Base-by-base conservation (phyloP, 2,797 vertebrate species). In the Lepilemur septentrionalis region DNA sequence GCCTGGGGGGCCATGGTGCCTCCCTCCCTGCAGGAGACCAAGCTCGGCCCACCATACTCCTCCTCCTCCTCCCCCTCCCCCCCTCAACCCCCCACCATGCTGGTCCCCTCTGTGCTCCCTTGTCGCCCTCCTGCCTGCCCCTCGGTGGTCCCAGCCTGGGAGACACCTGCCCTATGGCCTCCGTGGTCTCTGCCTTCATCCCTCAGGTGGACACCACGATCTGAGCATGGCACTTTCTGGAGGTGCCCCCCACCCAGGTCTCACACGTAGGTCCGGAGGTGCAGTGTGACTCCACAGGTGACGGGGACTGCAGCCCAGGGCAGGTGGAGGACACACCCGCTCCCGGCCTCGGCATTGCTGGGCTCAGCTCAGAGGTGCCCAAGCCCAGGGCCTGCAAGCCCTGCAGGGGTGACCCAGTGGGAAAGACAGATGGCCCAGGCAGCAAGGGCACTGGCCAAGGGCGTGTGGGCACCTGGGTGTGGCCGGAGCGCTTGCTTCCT, bases 271-370 rank as follows among this genome's bases (percentile, higher is more conserved):
- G 85, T 15, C 41, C 30, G 2, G 67, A 70, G 55, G 63, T 1
- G 2, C 43, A 17, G 32, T 23, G 55, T 18, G n/a, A 13, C 65
- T 10, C 14, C 0, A 0, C 4, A 8, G 43, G 22, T 41, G 32
- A 4, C 2, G 35, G 46, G 52, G 46, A 43, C 59, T 22, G 41
- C 35, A 13, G 52, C 30, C 41, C 25, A 14, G 70, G 30, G 32
- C 46, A 28, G 52, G 22, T 14, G 0, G 23, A 41, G 92, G 70
- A 20, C 63, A n/a, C 57, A n/a, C 9, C 63, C 0, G 4, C 0
- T 15, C 0, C 2, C n/a, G 18, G 5, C 0, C 81, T 0, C 67
- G 2, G 3, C 0, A 0, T 2, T 50, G 73, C 85, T n/a, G 32
- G 0, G 0, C 2, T 4, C 78, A 25, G 78, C 80, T 35, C 78